phyloP scores from a whole-genome alignment of 2,888 invertebrate genomes.

The Ophonus ardosiacus region DNA sequence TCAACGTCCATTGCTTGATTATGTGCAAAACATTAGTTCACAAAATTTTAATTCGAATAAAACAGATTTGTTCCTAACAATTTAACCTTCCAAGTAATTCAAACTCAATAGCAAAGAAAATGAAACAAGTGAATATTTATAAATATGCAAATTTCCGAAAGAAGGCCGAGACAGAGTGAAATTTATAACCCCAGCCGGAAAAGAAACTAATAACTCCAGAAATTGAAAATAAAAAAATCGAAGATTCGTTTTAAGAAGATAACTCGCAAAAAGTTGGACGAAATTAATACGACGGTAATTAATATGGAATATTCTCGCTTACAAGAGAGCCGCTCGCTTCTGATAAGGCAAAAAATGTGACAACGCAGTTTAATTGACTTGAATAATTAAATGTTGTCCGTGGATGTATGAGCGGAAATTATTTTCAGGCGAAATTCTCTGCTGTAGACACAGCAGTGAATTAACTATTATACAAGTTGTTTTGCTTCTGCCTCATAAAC shows the following conservation, averaged over 20 bases:
- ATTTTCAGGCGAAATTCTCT: constrained; percentile 18
- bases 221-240: constrained; percentile 45
- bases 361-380: constrained; percentile 41
- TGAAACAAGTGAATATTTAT: constrained; percentile 60
- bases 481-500: not conserved
- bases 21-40: constrained; percentile 15
- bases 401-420: constrained; percentile 3
- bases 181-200: constrained; percentile 35
- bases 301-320: constrained; percentile 41
- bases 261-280: constrained; percentile 13
- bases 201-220: constrained; percentile 35
- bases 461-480: not conserved
- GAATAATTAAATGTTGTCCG: constrained; percentile 41
- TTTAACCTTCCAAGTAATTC: constrained; percentile 30
- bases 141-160: constrained; percentile 60
- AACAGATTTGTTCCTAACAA: constrained; percentile 28
- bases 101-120: constrained; percentile 44
- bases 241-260: constrained; percentile 47
- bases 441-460: not conserved
- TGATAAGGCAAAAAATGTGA: constrained; percentile 44
- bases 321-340: constrained; percentile 9
- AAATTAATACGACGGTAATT: constrained; percentile 44
- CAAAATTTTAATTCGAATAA: constrained; percentile 23
- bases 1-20: not conserved
- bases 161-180: constrained; percentile 38